Percentiles rank a stretch among this genome's conserved stretches.
Evolutionary conservation across 2,113 vertebrate species (phyloP).

Genomic region (Neodon shergylaensis): DNA sequence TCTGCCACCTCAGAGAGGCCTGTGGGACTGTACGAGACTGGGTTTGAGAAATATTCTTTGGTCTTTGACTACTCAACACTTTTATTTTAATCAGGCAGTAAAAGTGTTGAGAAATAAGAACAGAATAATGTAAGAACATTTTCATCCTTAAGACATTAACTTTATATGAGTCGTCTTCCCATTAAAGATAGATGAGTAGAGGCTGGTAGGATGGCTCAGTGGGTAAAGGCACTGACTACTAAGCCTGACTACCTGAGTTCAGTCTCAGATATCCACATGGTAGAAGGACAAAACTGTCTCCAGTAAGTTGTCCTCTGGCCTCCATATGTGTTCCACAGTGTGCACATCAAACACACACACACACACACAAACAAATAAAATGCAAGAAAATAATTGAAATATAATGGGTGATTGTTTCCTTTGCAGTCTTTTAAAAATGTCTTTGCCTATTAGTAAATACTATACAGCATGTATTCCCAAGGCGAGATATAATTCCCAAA

Average conservation of each 20-base stretch:
- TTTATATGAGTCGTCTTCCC: neutral
- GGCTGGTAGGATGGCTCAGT: neutral
- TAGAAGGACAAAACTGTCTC: neutral
- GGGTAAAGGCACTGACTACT: neutral
- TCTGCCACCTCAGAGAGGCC: neutral
- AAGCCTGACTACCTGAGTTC: neutral
- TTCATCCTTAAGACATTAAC: neutral
- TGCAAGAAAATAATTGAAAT: neutral
- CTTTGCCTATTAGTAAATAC: neutral
- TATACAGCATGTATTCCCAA: neutral
- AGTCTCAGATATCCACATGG: too few species aligned
- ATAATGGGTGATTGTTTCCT: neutral
- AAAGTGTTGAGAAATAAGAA: neutral
- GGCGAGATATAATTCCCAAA: neutral
- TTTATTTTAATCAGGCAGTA: neutral
- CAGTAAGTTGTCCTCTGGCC: neutral
- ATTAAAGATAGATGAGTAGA: neutral
- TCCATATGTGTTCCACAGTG: neutral
- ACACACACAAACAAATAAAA: neutral
- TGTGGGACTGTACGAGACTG: neutral
- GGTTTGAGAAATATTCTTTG: neutral
- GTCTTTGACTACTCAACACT: neutral
- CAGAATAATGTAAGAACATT: neutral
- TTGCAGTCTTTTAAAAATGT: conserved; percentile 14
- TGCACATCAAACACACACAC: neutral